These are phyloP conservation scores for Mastomys natalensis DNA, from an alignment of 2,113 vertebrate species.

Conservation along the genomic window DNA sequence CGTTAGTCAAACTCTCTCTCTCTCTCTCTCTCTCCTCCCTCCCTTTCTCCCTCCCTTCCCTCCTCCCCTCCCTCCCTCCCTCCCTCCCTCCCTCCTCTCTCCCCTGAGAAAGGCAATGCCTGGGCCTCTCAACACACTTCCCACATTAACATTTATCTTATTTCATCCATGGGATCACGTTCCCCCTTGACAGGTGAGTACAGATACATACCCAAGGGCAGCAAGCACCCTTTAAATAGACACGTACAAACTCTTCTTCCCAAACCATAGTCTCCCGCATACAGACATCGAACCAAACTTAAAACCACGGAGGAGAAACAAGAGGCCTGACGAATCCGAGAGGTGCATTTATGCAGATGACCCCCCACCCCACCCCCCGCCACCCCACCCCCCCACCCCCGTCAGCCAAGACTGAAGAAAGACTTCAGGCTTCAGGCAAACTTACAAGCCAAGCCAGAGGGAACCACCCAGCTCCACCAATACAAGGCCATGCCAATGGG, in stretches of 20 bases:
- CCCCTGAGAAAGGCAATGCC: constrained; percentile 31
- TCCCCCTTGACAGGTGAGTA: constrained; percentile 59
- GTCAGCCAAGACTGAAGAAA: neutral
- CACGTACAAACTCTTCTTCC: neutral
- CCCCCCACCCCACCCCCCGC: too few relatives aligned
- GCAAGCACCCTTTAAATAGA: neutral
- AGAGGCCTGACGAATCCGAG: neutral
- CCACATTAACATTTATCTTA: constrained; percentile 21
- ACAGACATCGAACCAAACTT: neutral
- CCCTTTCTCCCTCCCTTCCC: accelerated
- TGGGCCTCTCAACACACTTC: neutral
- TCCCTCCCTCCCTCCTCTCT: accelerated
- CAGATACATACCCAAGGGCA: neutral
- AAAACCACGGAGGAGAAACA: neutral
- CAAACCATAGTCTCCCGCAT: constrained; percentile 4
- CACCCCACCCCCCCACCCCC: too few relatives aligned
- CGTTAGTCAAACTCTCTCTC: too few relatives aligned
- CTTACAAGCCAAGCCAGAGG: neutral
- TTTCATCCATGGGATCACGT: constrained; percentile 56
- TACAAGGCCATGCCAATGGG: neutral
- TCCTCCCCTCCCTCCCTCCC: neutral
- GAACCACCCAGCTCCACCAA: neutral
- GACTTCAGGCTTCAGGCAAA: constrained; percentile 41
- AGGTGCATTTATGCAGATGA: neutral
- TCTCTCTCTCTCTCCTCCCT: neutral